These are phyloP conservation scores for Tachysurus vachellii DNA, from an alignment of 2,113 vertebrate genomes.

Conservation along the genomic window DNA sequence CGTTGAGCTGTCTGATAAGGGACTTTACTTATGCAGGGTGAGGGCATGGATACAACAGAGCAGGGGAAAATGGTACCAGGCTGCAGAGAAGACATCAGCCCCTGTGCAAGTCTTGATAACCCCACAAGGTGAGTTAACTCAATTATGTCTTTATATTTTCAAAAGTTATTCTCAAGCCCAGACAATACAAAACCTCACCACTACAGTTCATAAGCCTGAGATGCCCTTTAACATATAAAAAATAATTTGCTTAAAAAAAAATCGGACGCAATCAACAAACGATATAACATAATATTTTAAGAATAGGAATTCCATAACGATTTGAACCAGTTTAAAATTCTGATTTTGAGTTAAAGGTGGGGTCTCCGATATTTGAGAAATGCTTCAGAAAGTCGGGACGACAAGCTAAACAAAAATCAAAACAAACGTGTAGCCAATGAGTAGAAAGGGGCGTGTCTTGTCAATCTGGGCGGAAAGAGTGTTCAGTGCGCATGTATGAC, in stretches of 20 bases:
- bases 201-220: neutral
- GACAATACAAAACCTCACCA: neutral
- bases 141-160: neutral
- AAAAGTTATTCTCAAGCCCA: neutral
- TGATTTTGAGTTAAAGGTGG: too few species aligned
- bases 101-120: constrained; percentile 65
- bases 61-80: constrained; percentile 67
- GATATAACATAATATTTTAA: neutral
- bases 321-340: too few species aligned
- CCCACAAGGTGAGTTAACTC: constrained; percentile 68
- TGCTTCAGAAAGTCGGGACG: too few species aligned
- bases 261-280: neutral
- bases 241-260: neutral
- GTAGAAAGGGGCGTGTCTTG: too few species aligned
- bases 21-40: constrained; percentile 68
- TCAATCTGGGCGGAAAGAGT: too few species aligned
- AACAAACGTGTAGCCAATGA: too few species aligned
- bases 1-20: constrained; percentile 60
- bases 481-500: too few species aligned
- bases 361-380: too few species aligned
- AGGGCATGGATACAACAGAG: constrained; percentile 62
- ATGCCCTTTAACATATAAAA: neutral
- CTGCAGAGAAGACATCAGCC: constrained; percentile 68
- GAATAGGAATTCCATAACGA: neutral
- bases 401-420: too few species aligned